Evolutionary conservation across 2,113 vertebrate genomes (phyloP).

Genomic region (Galemys pyrenaicus): DNA sequence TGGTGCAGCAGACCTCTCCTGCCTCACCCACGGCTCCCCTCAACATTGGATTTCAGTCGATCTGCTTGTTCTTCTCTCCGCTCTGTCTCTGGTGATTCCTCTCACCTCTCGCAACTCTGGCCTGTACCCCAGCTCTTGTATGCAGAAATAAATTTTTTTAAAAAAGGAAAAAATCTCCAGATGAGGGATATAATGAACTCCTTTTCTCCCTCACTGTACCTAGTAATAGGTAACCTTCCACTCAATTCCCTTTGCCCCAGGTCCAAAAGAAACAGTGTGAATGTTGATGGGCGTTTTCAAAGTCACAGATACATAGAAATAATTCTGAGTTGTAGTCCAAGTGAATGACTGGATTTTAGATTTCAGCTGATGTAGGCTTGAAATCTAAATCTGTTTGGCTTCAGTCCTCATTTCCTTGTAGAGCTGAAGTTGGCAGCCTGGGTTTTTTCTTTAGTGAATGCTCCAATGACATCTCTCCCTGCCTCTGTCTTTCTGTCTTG

Average conservation of each 20-base stretch:
- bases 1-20: no score
- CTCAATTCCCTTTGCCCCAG: neutral
- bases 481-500: neutral
- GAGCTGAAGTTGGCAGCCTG: neutral
- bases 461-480: neutral
- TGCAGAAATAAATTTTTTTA: no score
- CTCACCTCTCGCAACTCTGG: no score
- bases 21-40: no score
- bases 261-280: neutral
- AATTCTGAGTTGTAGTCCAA: neutral
- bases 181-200: neutral
- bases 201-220: neutral
- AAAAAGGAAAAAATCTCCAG: slow-evolving; percentile 21
- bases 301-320: neutral
- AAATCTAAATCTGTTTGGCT: neutral
- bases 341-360: neutral
- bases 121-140: no score
- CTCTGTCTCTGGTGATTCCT: no score
- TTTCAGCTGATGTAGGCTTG: neutral
- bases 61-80: no score
- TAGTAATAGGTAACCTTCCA: neutral
- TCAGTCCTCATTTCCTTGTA: neutral
- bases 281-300: neutral
- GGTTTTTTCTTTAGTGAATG: neutral
- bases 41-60: no score